phyloP scores from a whole-genome alignment of 2,888 invertebrate species.

The Ellobium chinense region DNA sequence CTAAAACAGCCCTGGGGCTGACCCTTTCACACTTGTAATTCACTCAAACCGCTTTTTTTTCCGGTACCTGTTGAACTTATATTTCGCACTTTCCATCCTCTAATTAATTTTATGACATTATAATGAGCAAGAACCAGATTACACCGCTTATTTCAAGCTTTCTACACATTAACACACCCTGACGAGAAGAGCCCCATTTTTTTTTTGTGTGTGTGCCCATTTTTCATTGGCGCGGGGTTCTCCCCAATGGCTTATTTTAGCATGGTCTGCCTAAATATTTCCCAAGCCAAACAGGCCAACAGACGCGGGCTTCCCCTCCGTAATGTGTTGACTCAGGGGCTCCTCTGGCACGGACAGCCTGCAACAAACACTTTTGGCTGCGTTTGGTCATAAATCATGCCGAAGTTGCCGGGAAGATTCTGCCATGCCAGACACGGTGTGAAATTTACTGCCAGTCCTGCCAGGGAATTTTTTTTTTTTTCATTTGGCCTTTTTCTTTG shows the following conservation, averaged over 20 bases:
- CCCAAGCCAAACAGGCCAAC: not conserved
- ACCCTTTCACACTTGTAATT: no score
- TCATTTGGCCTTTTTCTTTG: not conserved
- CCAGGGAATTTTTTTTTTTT: not conserved
- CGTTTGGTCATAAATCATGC: not conserved
- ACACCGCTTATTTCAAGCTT: no score
- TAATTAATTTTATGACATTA: no score
- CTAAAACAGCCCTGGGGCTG: no score
- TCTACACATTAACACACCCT: no score
- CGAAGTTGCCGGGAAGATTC: slow-evolving; percentile 8
- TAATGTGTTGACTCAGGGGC: slow-evolving; percentile 5
- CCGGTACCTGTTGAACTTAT: no score
- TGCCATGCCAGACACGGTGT: slow-evolving; percentile 42
- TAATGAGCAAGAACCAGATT: no score
- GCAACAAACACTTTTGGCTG: slow-evolving; percentile 27
- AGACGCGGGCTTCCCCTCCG: not conserved
- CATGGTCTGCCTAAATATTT: slow-evolving; percentile 20
- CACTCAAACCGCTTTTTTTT: no score
- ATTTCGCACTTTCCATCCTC: no score
- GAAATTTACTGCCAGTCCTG: slow-evolving; percentile 48
- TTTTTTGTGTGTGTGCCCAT: no score
- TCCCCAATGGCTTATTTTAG: slow-evolving; percentile 6
- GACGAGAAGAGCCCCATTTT: no score
- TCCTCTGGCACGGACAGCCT: slow-evolving; percentile 2
- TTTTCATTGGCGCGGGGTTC: no score